Evolutionary conservation across 1,140 invertebrate genomes (phyloP), one percentile per base, ranked within the genome.

Genomic region (Drosophila pachea): DNA sequence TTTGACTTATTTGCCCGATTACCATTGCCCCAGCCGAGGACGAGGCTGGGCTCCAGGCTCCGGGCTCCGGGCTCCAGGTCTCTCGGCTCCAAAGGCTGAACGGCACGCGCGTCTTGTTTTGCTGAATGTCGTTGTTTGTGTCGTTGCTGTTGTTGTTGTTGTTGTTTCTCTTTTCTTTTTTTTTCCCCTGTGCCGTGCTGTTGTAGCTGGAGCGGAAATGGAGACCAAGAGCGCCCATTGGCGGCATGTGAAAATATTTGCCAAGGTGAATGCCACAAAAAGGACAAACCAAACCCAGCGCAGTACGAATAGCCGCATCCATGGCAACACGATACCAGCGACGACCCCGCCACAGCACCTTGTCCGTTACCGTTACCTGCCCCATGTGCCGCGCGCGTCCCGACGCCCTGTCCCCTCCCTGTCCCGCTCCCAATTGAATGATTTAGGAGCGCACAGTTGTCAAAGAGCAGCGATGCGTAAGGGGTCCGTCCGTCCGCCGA

Each of bases 391-490:
- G 22, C 22, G 22, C 22, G 22, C 22, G 22, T 22, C 22, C 1
- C 29, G 53, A 7, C 49, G 1, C 7, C 16, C 58, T 8, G 32
- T 29, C 14, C 5, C 38, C 12, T 14, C 29, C 22, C 42, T n/a
- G n/a, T n/a, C 7, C 36, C 66, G 9, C 45, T 8, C 42, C 67
- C 67, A 81, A 77, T 81, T 86, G 81, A 86, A 86, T 86, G 82
- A 86, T 86, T 86, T 87, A 86, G 73, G 68, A 59, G 58, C 73
- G 73, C 72, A 86, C 77, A 86, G 78, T 87, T 82, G 82, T 86
- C 82, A 86, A 86, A 86, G 82, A 86, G 82, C 82, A 86, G 74
- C 77, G 82, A 86, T 86, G 82, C 82, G 82, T 86, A 68, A 45
- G 76, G 66, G 36, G 22, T 22, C 22, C 22, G 22, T 22, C 22